A percentile compares a stretch with the other conserved stretches of the same genome.
Conservation (phyloP, 2,797 vertebrate genomes). For the Semaprochilodus insignis region DNA sequence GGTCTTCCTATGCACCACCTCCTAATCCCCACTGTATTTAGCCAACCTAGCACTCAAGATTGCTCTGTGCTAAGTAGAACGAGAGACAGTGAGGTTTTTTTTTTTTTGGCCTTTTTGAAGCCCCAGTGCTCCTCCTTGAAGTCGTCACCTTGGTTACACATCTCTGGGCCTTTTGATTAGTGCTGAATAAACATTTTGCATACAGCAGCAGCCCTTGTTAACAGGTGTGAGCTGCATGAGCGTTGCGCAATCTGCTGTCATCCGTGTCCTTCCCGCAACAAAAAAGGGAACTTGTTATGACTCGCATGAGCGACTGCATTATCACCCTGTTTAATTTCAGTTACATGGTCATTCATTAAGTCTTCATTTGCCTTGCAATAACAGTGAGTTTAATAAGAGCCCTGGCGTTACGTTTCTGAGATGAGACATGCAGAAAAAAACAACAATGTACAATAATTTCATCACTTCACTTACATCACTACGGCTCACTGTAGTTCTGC, state of each 20-base stretch:
- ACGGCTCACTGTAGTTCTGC: neutral
- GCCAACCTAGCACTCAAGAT: neutral
- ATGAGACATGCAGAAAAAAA: neutral
- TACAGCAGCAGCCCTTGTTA: constrained; percentile 21
- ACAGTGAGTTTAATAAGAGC: constrained; percentile 24
- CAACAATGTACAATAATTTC: neutral
- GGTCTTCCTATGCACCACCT: neutral
- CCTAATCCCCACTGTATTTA: constrained; percentile 7
- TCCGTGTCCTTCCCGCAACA: neutral
- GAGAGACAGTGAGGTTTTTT: neutral
- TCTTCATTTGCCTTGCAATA: constrained; percentile 31
- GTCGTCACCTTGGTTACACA: constrained; percentile 35
- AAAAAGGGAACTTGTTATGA: constrained; percentile 10
- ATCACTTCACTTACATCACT: neutral
- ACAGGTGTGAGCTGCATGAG: constrained; percentile 8
- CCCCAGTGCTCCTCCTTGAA: neutral
- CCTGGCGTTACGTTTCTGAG: neutral
- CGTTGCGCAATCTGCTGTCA: neutral
- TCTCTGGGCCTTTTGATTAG: constrained; percentile 18
- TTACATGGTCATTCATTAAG: constrained; percentile 22
- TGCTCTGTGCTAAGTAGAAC: neutral
- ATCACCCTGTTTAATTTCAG: neutral
- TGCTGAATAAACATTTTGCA: constrained; percentile 25
- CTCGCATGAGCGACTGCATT: neutral
- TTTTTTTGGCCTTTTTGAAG: neutral